Evolutionary conservation across 1,140 invertebrate genomes (phyloP).

Genomic region (Brachionus rubens): DNA sequence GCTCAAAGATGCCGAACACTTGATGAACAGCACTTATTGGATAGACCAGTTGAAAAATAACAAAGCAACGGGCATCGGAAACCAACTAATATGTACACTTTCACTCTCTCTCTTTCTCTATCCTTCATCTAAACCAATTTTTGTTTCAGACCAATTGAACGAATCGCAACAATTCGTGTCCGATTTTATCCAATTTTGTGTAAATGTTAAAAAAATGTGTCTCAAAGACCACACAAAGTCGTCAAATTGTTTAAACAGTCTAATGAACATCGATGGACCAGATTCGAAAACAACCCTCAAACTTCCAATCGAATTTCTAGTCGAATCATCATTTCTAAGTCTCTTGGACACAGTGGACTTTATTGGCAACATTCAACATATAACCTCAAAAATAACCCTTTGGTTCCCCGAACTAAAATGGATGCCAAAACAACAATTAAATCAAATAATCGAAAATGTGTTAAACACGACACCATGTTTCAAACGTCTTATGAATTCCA

Average conservation of each 20-base stretch:
- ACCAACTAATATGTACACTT: not conserved
- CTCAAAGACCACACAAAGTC: not conserved
- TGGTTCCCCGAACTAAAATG: not conserved
- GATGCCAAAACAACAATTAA: not conserved
- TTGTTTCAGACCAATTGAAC: not conserved
- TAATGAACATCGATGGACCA: not conserved
- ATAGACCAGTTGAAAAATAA: conserved; percentile 19
- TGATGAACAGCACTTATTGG: conserved; percentile 28
- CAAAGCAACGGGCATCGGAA: conserved; percentile 16
- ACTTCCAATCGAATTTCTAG: not conserved
- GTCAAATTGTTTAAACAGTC: not conserved
- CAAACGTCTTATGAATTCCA: not conserved
- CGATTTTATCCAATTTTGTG: conserved; percentile 22
- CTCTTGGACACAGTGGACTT: not conserved
- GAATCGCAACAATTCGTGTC: conserved; percentile 1
- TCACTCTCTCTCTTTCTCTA: too few relatives aligned
- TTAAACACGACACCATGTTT: conserved; percentile 23
- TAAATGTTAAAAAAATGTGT: not conserved
- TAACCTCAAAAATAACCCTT: not conserved
- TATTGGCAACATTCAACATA: conserved; percentile 20
- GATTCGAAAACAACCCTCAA: not conserved
- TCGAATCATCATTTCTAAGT: not conserved
- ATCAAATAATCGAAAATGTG: not conserved
- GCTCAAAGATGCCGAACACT: not conserved
- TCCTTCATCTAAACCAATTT: not conserved